Base-by-base conservation (phyloP, 1,140 invertebrate species). In the Theocolax elegans region DNA sequence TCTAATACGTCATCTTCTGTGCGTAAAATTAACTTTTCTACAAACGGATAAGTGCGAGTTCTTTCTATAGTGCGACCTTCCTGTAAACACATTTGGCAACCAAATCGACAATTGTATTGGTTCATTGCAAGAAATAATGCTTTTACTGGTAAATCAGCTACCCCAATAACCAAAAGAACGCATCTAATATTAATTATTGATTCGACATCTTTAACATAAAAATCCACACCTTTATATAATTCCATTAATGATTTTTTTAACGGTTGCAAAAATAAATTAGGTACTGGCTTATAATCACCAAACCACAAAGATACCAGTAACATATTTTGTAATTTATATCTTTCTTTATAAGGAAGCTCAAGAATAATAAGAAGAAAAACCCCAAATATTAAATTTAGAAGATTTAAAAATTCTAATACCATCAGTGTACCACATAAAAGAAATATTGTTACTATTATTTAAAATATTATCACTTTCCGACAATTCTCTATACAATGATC, bases 301-400 rank as follows among this genome's bases (percentile, higher is more conserved):
- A 73, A 73, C 42, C 42, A 69, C 3, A 69, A 23, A 15, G 44
- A 29, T 6, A 64, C 6, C n/a, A 73, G 29, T 15, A 58, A n/a
- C 10, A 58, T 31, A 40, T 58, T 74, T 40, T 74, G 66, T 4
- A 69, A 21, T 58, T 46, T 74, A 8, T 56, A 72, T 60, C 73
- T 56, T 58, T 69, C 23, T 23, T 38, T 40, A 29, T 60, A 72
- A 1, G 73, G 69, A 19, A 74, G 23, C 51, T 74, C 73, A n/a
- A 72, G 60, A 19, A 58, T 58, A 7, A 58, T n/a, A 19, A 58
- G 15, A 40, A 38, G n/a, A 58, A 40, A 58, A 58, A 23, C 35
- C 54, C 54, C 54, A 58, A 7, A 58, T 40, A 19, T 40, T 58
- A 40, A 31, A 58, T 40, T 38, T 58, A 0, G 29, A 38, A n/a